Base-by-base conservation (phyloP, 2,797 vertebrate genomes). In the Lutra lutra region DNA sequence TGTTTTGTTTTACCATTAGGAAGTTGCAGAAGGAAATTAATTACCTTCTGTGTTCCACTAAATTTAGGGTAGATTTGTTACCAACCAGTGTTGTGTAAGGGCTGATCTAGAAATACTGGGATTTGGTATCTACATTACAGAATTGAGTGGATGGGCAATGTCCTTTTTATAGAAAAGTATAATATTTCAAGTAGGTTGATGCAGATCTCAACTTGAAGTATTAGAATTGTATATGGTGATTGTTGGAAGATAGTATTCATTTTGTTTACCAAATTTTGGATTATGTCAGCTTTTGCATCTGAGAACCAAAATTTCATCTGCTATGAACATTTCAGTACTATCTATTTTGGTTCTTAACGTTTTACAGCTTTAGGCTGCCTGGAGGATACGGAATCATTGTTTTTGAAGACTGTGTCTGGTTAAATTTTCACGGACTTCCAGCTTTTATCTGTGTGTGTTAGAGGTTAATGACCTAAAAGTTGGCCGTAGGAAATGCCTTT, bases 1-100 rank as follows among this genome's bases (percentile, higher is more conserved):
- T 25, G 25, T 25, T 60, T 64, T 7, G 64, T 72, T 95, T 97
- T 92, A 96, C 21, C 17, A 58, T 84, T 86, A 73, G 13, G 5
- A 89, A 88, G 66, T 86, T 93, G 48, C 32, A 43, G 56, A 90
- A 85, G 86, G 51, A 83, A 95, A 91, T 83, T 94, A 85, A 66
- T 73, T 95, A 38, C 9, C 35, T 15, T 86, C 66, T 58, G 43
- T 77, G 27, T 38, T 86, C 38, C 12, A 54, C 27, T 88, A 48
- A 58, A 51, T 40, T 72, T 51, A 62, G 15, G 18, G 7, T 89
- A 43, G 2, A 75, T 92, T 88, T 94, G 32, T 94, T 85, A 60
- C n/a, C n/a, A 78, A 2, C 0, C 51, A 64, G 10, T 29, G 40
- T 11, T 92, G 1, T 54, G 3, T 64, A 86, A 93, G 8, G 58